Evolutionary conservation across 2,113 vertebrate species (phyloP), one percentile per base, ranked within the genome.

Genomic region (Coracopsis vasa): DNA sequence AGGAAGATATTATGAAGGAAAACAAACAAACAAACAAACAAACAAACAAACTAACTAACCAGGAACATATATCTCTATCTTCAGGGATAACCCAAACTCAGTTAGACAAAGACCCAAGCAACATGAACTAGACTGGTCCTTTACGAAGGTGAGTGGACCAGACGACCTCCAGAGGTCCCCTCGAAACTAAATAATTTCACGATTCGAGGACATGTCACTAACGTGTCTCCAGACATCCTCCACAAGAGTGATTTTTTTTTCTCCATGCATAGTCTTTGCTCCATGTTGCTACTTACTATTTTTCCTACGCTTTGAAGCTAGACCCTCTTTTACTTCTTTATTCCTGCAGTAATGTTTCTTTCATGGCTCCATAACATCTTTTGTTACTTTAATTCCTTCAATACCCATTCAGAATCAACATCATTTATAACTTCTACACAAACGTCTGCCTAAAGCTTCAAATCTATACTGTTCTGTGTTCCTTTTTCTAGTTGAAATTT

Each of bases 391-490:
- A 81, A 35, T 14, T 79, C 27, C 56, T 85, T 89, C 65, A 74
- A 58, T 39, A 62, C 2, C 21, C 24, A 54, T 79, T 85, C 44
- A 92, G 24, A 85, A 62, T 77, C 71, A 90, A 83, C 15, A 41
- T 48, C 1, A 88, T 72, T 93, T 72, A 8, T 56, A 90, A 88
- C 21, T 88, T 77, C 45, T 70, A 41, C 17, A 61, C 9, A 88
- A 90, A 82, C 37, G 96, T 62, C 71, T 90, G 90, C 37, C 37
- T 80, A 91, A 69, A 83, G 53, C 75, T 92, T 90, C 67, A 80
- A 21, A 64, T 50, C 60, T 60, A n/a, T 9, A 71, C 19, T 80
- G 35, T 42, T 93, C n/a, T 62, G 16, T 21, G 66, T 51, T 90
- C 54, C n/a, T 90, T 93, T 67, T 84, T 42, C 58, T 45, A 50